phyloP scores from a whole-genome alignment of 2,888 invertebrate species.

The Plemyria rubiginata region DNA sequence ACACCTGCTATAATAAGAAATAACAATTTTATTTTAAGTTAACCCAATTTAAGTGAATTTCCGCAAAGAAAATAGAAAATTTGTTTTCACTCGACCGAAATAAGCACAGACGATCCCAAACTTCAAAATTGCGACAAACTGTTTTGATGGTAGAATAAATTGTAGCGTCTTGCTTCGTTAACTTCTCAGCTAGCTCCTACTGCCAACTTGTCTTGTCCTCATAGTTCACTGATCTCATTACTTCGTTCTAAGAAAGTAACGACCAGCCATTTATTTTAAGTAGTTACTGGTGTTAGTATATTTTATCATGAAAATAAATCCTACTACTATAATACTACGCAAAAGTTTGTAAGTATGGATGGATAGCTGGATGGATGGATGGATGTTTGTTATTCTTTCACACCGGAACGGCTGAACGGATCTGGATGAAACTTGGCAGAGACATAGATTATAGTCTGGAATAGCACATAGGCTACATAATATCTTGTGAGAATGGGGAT shows the following conservation, averaged over 20 bases:
- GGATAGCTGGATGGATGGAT: no score
- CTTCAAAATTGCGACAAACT: slow-evolving; percentile 37
- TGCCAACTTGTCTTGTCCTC: slow-evolving; percentile 8
- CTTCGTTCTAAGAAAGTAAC: background rate
- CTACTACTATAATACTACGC: no score
- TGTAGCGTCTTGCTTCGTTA: slow-evolving; percentile 34
- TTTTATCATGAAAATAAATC: no score
- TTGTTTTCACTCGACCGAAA: slow-evolving; percentile 31
- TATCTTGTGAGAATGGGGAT: no score
- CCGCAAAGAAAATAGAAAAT: slow-evolving; percentile 28
- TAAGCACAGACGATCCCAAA: slow-evolving; percentile 32
- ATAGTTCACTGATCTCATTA: slow-evolving; percentile 13
- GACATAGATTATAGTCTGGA: no score
- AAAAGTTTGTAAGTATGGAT: no score
- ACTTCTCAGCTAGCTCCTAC: slow-evolving; percentile 9
- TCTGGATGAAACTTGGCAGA: no score
- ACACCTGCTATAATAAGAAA: background rate
- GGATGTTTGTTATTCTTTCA: no score
- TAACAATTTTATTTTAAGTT: background rate
- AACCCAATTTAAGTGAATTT: slow-evolving; percentile 34
- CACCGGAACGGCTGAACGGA: no score
- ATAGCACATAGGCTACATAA: no score
- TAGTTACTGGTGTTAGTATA: no score
- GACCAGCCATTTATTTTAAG: background rate
- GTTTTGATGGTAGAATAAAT: slow-evolving; percentile 35